phyloP scores from a whole-genome alignment of 2,113 vertebrate species.

The Cynocephalus volans region DNA sequence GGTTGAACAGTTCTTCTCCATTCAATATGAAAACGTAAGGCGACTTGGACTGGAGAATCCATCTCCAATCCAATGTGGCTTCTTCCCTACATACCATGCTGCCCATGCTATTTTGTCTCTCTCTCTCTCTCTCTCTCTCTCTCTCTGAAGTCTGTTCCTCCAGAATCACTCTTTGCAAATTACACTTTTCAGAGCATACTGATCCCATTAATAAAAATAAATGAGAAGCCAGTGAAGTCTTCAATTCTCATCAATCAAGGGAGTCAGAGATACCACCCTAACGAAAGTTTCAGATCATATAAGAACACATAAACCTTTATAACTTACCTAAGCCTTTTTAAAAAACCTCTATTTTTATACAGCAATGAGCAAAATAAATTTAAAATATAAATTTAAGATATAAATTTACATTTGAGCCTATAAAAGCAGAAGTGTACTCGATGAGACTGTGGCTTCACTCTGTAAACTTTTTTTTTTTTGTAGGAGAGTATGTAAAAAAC shows the following conservation, averaged over 20 bases:
- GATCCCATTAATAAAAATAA: not conserved
- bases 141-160: not conserved
- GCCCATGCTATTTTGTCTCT: no score
- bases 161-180: not conserved
- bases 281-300: not conserved
- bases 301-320: not conserved
- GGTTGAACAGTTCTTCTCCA: rapidly evolving
- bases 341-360: not conserved
- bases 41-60: rapidly evolving
- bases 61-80: not conserved
- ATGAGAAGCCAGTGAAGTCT: not conserved
- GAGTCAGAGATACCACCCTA: not conserved
- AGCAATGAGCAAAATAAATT: not conserved
- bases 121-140: not conserved
- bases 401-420: not conserved
- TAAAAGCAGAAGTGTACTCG: not conserved
- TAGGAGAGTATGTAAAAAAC: not conserved
- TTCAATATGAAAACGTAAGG: not conserved
- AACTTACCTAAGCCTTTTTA: not conserved
- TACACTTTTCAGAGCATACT: not conserved
- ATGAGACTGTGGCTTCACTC: not conserved
- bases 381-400: not conserved
- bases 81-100: not conserved
- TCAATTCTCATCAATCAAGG: not conserved
- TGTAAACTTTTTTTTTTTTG: not conserved